phyloP scores from a whole-genome alignment of 2,797 vertebrate genomes.

The Oreonectes daqikongensis region DNA sequence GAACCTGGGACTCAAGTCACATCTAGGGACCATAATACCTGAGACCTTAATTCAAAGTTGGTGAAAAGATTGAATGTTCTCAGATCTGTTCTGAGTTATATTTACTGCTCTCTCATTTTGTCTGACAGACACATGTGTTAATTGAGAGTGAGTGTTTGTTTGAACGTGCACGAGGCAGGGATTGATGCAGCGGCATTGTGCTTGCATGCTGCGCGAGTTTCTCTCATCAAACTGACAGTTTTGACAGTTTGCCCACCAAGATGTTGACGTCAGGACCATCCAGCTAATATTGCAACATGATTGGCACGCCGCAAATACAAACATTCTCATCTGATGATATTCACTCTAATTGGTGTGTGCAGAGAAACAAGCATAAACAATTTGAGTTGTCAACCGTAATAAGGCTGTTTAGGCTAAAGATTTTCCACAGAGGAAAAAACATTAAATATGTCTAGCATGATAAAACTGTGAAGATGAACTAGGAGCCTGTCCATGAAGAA shows the following conservation, averaged over 20 bases:
- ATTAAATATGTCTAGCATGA: not conserved
- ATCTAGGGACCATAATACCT: no score
- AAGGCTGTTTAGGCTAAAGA: constrained; percentile 57
- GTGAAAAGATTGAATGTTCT: not conserved
- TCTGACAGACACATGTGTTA: constrained; percentile 40
- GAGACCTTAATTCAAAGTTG: not conserved
- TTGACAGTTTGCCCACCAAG: constrained; percentile 53
- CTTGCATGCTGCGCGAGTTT: constrained; percentile 21
- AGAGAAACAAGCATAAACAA: constrained; percentile 58
- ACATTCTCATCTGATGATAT: constrained; percentile 59
- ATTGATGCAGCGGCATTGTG: constrained; percentile 21
- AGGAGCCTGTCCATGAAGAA: not conserved
- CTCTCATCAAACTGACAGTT: constrained; percentile 47
- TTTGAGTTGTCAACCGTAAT: constrained; percentile 60
- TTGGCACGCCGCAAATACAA: constrained; percentile 62
- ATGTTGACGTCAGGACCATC: constrained; percentile 53
- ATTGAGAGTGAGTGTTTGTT: constrained; percentile 46
- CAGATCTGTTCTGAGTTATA: not conserved
- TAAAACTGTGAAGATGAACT: constrained; percentile 1
- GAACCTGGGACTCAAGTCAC: no score
- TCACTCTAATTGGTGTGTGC: constrained; percentile 59
- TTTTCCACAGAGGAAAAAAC: constrained; percentile 43
- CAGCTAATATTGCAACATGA: constrained; percentile 49
- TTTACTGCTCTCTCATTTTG: constrained; percentile 28
- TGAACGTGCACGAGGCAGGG: constrained; percentile 7